Evolutionary conservation across 2,888 invertebrate genomes (phyloP).

Genomic region (Erannis defoliaria): DNA sequence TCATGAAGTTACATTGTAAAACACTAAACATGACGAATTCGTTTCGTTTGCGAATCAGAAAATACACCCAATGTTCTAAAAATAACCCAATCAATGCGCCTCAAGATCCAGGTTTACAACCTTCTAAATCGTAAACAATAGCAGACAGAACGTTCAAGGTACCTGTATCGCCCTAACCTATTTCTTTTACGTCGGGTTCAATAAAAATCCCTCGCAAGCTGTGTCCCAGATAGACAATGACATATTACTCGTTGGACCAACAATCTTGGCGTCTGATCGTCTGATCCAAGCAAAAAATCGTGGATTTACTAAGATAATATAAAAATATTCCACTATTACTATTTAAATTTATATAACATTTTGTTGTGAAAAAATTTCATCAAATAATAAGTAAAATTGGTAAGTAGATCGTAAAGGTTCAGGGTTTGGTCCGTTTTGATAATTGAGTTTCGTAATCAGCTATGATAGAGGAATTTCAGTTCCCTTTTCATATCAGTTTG

Average conservation of each 20-base stretch:
- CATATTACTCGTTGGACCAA: slow-evolving; percentile 41
- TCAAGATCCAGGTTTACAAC: slow-evolving; percentile 17
- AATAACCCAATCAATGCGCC: slow-evolving; percentile 7
- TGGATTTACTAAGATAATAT: no score
- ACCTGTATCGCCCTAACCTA: slow-evolving; percentile 36
- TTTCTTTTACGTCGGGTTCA: slow-evolving; percentile 41
- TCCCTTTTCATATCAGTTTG: no score
- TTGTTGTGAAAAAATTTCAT: no score
- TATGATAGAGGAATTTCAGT: no score
- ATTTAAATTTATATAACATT: no score
- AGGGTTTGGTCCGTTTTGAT: no score
- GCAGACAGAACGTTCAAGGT: slow-evolving; percentile 14
- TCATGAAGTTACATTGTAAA: no score
- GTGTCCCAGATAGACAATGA: slow-evolving; percentile 43
- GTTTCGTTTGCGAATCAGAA: neutral
- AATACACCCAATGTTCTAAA: neutral
- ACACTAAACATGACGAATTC: neutral
- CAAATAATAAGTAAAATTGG: no score
- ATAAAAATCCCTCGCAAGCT: slow-evolving; percentile 40
- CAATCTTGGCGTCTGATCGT: slow-evolving; percentile 18
- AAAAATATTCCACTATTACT: no score
- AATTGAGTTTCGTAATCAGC: no score
- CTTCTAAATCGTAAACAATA: slow-evolving; percentile 38
- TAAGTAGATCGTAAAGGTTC: no score
- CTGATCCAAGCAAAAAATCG: neutral